These are phyloP conservation scores for Ataeniobius toweri DNA, from an alignment of 2,797 vertebrate genomes.

Conservation along the genomic window DNA sequence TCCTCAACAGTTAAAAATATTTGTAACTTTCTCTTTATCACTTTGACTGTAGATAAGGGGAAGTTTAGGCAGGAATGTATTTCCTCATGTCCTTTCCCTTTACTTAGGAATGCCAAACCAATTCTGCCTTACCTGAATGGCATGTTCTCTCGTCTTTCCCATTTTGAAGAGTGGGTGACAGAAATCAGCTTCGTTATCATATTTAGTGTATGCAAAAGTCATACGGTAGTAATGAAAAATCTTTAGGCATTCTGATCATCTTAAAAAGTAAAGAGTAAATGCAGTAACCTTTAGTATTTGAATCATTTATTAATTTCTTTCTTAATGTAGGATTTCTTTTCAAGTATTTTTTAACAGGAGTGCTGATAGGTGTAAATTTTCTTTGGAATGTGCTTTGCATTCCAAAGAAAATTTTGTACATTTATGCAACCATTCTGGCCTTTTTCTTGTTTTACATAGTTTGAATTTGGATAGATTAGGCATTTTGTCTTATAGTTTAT, in stretches of 20 bases:
- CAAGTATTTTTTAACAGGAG: background rate
- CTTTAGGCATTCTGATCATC: background rate
- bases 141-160: background rate
- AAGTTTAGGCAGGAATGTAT: background rate
- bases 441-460: too few species aligned
- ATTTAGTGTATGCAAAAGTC: background rate
- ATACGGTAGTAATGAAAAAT: background rate
- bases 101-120: background rate
- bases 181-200: background rate
- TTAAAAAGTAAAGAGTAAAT: background rate
- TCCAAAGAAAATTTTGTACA: background rate
- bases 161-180: background rate
- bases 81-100: background rate
- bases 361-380: background rate
- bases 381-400: background rate
- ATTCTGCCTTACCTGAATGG: background rate
- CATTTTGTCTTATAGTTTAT: too few species aligned
- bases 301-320: background rate
- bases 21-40: background rate
- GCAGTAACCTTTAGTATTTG: background rate
- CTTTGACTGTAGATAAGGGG: background rate
- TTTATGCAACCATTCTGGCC: background rate
- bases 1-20: background rate
- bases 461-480: too few species aligned
- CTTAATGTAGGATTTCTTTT: background rate